Evolutionary conservation across 2,888 invertebrate species (phyloP), one percentile per base, ranked within the genome.

Genomic region (Eledona agricola): DNA sequence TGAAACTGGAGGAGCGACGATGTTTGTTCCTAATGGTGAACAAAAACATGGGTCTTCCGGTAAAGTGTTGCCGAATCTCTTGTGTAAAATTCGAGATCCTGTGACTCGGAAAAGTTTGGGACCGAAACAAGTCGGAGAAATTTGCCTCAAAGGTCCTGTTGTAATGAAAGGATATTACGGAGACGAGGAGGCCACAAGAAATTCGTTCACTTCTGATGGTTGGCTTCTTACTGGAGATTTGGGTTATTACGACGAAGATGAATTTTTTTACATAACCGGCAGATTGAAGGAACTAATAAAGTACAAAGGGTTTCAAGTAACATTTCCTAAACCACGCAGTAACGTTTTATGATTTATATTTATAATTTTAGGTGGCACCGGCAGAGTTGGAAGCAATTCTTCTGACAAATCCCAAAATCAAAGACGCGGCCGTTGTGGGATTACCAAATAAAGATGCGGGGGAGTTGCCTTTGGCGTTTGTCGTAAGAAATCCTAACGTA

Each of bases 231-330:
- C 88, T 17, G 93, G 93, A 0, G 94, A 94, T 72, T 79, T 94
- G 59, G 93, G 89, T 1, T 90, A 89, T 72, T 90, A 85, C 63
- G 91, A 93, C 68, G 74, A 82, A 1, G 85, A 92, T 11, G 86
- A 86, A 1, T 87, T 80, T 72, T 89, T 91, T 75, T 93, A 82
- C 66, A 85, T 94, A 57, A 89, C 93, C 1, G 94, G 93, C 72
- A 79, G 94, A 54, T 78, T 93, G 13, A 95, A 95, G 72, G 93
- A 94, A 71, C 83, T 95, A 17, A 94, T 95, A 66, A 95, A 95
- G 73, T 93, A 90, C 70, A 93, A 94, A 74, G 93, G 88, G 26
- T 89, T 85, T 66, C 87, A 90, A 82, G 89, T 90, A 59, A 40
- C 3, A 5, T n/a, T 40, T 26, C 11, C 1, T 11, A 15, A 15